phyloP scores from a whole-genome alignment of 2,113 vertebrate species.

The Athene noctua region DNA sequence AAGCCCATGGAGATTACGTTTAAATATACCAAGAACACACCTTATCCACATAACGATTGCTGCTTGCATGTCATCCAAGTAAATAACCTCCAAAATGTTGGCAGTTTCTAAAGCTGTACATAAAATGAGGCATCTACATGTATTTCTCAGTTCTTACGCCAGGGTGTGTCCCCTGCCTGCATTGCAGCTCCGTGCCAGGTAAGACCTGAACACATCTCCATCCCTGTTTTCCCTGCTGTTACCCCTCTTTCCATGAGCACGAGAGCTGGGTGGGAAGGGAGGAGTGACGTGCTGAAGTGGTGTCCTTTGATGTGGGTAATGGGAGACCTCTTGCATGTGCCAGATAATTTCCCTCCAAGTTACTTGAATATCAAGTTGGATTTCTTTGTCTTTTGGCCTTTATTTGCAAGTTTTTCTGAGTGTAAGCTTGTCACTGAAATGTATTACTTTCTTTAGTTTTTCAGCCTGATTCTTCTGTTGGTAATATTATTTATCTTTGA shows the following conservation, averaged over 20 bases:
- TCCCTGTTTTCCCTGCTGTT: background rate
- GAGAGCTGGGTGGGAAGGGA: background rate
- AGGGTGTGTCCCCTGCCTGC: background rate
- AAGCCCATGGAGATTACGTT: background rate
- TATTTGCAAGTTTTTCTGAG: background rate
- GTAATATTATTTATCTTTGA: background rate
- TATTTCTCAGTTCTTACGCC: background rate
- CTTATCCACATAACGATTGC: background rate
- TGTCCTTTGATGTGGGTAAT: background rate
- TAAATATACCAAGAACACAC: background rate
- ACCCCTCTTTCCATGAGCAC: accelerated
- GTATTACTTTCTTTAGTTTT: background rate
- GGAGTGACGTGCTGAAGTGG: background rate
- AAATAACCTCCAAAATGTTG: background rate
- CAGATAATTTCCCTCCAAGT: background rate
- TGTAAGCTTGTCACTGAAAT: background rate
- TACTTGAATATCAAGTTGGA: background rate
- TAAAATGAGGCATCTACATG: background rate
- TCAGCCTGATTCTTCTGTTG: background rate
- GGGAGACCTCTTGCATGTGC: accelerated
- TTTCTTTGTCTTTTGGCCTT: background rate
- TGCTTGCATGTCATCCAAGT: background rate
- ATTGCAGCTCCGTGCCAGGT: background rate
- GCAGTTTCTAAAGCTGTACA: background rate
- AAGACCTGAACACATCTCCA: background rate